Conservation (phyloP, 2,797 vertebrate species). For the Sarcoramphus papa region DNA sequence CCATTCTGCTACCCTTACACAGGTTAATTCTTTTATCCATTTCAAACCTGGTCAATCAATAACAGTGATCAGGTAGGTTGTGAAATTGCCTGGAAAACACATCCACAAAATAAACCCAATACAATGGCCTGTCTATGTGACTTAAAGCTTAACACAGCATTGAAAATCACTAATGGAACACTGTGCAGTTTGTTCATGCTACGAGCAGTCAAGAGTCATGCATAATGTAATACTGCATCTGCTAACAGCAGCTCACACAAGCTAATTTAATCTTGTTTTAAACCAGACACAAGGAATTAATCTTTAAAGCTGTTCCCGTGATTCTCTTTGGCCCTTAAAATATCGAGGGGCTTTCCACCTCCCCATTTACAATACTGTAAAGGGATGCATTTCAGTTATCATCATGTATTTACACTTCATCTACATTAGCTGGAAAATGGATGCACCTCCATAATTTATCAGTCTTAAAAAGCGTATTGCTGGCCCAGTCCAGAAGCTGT, state of each 20-base stretch:
- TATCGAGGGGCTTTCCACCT: slow-evolving; percentile 41
- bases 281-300: slow-evolving; percentile 70
- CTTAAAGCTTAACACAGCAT: slow-evolving; percentile 70
- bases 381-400: slow-evolving; percentile 47
- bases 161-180: slow-evolving; percentile 75
- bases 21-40: slow-evolving; percentile 73
- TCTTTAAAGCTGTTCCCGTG: slow-evolving; percentile 65
- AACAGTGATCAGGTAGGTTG: slow-evolving; percentile 70
- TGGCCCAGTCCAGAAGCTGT: not conserved
- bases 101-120: slow-evolving; percentile 64
- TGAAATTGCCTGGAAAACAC: slow-evolving; percentile 72
- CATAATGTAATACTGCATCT: slow-evolving; percentile 75
- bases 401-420: slow-evolving; percentile 39
- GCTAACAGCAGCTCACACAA: slow-evolving; percentile 73
- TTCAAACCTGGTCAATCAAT: slow-evolving; percentile 64
- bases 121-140: slow-evolving; percentile 68
- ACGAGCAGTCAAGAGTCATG: slow-evolving; percentile 72
- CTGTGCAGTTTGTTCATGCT: slow-evolving; percentile 59
- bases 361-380: slow-evolving; percentile 52
- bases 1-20: slow-evolving; percentile 54
- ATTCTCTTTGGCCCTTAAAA: slow-evolving; percentile 63
- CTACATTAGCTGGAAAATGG: slow-evolving; percentile 60
- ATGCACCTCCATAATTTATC: slow-evolving; percentile 30
- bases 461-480: slow-evolving; percentile 23
- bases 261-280: slow-evolving; percentile 77